Conservation (phyloP, 2,113 vertebrate genomes). For the Heliornis fulica region DNA sequence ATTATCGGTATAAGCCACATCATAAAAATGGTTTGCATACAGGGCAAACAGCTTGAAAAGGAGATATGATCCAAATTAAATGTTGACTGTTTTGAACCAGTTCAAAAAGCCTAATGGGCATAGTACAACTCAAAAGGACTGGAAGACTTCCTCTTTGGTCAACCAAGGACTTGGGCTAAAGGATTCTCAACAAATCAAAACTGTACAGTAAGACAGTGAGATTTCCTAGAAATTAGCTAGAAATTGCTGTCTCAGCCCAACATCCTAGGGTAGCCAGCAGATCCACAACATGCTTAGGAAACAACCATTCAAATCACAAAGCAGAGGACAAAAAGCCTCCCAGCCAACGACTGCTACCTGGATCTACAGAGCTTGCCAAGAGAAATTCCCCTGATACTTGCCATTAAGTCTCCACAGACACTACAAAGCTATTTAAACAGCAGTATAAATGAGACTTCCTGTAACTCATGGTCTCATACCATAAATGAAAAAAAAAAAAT, state of each 20-base stretch:
- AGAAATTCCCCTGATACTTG: constrained; percentile 23
- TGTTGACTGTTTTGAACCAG: neutral
- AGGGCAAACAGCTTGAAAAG: neutral
- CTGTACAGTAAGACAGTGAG: neutral
- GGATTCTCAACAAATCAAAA: neutral
- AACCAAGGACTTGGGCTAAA: neutral
- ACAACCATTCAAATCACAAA: neutral
- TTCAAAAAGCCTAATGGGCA: neutral
- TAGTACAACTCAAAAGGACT: neutral
- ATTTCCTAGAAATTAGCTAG: neutral
- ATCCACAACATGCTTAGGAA: neutral
- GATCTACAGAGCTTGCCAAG: neutral
- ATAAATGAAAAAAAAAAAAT: neutral
- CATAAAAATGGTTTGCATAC: neutral
- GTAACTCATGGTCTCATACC: neutral
- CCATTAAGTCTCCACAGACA: neutral
- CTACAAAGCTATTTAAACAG: neutral
- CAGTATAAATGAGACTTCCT: neutral
- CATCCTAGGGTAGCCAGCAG: neutral
- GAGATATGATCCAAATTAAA: neutral
- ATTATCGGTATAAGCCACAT: neutral
- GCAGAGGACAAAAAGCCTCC: neutral
- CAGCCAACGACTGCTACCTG: neutral
- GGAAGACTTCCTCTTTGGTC: neutral
- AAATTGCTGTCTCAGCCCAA: neutral